phyloP scores from a whole-genome alignment of 2,888 invertebrate genomes.

The Rotaria macrura region DNA sequence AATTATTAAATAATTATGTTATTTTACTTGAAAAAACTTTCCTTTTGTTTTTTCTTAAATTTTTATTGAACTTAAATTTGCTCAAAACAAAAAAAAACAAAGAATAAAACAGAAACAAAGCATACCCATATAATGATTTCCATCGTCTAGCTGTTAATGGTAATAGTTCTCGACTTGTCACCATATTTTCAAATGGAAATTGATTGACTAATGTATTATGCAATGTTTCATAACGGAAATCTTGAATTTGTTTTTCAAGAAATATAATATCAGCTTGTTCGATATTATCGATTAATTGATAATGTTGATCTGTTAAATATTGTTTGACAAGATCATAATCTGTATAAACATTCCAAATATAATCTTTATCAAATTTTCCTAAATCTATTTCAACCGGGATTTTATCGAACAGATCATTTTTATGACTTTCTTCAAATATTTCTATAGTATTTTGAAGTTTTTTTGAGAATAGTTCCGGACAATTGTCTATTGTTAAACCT shows the following conservation, averaged over 20 bases:
- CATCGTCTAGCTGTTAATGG: slow-evolving; percentile 62
- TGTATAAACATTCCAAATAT: slow-evolving; percentile 57
- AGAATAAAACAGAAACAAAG: no score
- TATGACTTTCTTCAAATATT: neutral
- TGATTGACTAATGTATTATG: slow-evolving; percentile 64
- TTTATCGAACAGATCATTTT: neutral
- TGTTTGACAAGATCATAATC: slow-evolving; percentile 59
- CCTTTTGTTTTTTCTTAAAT: no score
- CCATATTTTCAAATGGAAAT: slow-evolving; percentile 76
- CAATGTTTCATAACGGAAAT: slow-evolving; percentile 52
- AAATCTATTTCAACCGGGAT: neutral
- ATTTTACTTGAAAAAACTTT: no score
- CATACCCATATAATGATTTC: slow-evolving; percentile 37
- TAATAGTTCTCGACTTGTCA: slow-evolving; percentile 77
- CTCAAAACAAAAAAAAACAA: no score
- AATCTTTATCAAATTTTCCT: neutral
- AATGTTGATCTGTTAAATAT: slow-evolving; percentile 61
- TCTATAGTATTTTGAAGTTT: neutral
- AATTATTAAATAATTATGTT: neutral
- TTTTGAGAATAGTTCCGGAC: neutral
- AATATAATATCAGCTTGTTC: slow-evolving; percentile 73
- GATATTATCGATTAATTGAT: slow-evolving; percentile 62
- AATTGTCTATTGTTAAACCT: neutral
- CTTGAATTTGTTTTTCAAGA: slow-evolving; percentile 67
- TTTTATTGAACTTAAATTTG: no score